Base-by-base conservation (phyloP, 2,113 vertebrate species). In the Thamnophis sirtalis region DNA sequence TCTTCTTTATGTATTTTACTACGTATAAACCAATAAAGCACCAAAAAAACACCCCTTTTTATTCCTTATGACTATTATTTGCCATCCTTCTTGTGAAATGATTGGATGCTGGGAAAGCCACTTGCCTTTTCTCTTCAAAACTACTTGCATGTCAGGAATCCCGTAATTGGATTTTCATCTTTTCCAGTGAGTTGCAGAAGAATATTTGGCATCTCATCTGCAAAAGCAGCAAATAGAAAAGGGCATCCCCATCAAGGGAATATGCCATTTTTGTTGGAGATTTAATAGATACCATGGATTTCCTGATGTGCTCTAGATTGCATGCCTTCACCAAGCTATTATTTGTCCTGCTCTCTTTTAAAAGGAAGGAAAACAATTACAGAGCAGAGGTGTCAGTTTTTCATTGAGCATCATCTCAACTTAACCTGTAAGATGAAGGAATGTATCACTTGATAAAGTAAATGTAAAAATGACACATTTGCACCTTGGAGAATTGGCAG, bases 191-290 rank as follows among this genome's bases (percentile, higher is more conserved):
- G 86, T 94, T 96, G 96, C 95, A 96, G 94, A 97, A 98, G 97
- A 96, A 96, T 94, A 96, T 97, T 97, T 98, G 97, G 96, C 97
- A 97, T 96, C 96, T 98, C 97, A 97, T 98, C 97, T 97, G 95
- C 94, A 96, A 95, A 97, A 97, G 95, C 95, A 97, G 96, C 96
- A 97, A 95, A 97, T 96, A 96, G 96, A 97, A 95, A 97, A 97
- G 96, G 94, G 93, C 93, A 95, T 96, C 96, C 94, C 96, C 96
- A 95, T 97, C 97, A 97, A 97, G 93, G 93, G 96, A 98, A 97
- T 96, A 97, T 97, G 95, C 95, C 96, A 96, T 93, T 97, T 97
- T 96, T 97, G 96, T 96, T 96, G 95, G 94, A 91, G 94, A 96
- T 97, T 97, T 97, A 97, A 97, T 95, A 97, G 97, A 96, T 94